These are phyloP conservation scores for Zaprionus davidi DNA, from an alignment of 1,140 invertebrate species.

Conservation along the genomic window DNA sequence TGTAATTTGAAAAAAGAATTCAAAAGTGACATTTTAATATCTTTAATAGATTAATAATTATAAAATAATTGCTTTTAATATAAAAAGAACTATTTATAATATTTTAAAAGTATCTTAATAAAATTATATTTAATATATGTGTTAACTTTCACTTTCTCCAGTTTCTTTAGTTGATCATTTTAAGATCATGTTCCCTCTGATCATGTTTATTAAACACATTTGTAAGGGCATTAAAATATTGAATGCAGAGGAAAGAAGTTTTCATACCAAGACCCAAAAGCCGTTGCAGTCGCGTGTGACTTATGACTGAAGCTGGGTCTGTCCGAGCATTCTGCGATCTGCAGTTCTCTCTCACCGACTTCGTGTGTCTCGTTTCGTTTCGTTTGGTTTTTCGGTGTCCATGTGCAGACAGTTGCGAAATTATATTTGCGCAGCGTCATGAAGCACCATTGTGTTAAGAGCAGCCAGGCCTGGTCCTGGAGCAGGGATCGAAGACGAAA, in stretches of 20 bases:
- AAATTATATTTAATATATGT: no score
- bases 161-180: not conserved
- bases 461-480: constrained; percentile 20
- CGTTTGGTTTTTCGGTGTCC: constrained; percentile 37
- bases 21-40: no score
- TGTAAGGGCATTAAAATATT: constrained; percentile 3
- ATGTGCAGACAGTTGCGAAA: constrained; percentile 83
- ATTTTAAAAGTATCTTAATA: no score
- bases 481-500: constrained; percentile 22
- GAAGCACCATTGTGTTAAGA: constrained; percentile 67
- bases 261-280: constrained; percentile 35
- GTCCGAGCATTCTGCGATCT: constrained; percentile 12
- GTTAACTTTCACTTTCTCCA: no score
- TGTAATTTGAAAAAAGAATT: no score
- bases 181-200: no score
- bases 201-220: not conserved
- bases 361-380: constrained; percentile 48
- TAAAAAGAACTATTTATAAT: no score
- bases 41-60: not conserved
- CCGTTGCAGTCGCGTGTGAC: constrained; percentile 57
- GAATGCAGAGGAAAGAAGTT: not conserved
- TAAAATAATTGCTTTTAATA: no score
- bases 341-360: constrained; percentile 7
- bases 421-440: constrained; percentile 81
- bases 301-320: constrained; percentile 45